These are phyloP conservation scores for Cervus canadensis DNA, from an alignment of 2,113 vertebrate species.

Conservation along the genomic window DNA sequence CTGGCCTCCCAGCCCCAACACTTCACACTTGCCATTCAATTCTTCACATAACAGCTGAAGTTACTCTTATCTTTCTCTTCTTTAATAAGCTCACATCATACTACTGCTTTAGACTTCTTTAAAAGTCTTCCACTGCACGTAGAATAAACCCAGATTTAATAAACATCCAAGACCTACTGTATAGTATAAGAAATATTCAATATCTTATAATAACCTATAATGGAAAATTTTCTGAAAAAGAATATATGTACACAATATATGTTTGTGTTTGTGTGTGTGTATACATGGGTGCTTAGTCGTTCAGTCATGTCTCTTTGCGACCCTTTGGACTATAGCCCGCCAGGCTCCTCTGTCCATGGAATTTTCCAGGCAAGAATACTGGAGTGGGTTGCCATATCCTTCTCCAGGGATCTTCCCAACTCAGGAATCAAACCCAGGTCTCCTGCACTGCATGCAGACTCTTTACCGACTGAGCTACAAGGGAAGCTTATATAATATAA, in stretches of 20 bases:
- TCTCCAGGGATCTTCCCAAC: not conserved
- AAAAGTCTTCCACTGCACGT: not conserved
- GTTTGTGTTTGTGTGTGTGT: not conserved
- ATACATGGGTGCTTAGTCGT: not conserved
- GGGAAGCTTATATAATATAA: not conserved
- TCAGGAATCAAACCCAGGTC: not conserved
- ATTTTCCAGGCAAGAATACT: not conserved
- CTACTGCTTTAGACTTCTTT: not conserved
- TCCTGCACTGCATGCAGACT: not conserved
- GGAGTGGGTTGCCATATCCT: not conserved
- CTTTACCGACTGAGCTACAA: not conserved
- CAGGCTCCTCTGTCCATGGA: not conserved
- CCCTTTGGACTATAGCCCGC: not conserved
- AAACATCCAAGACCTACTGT: not conserved
- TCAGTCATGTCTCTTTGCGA: not conserved
- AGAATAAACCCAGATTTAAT: not conserved
- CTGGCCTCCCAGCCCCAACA: not conserved
- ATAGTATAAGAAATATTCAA: not conserved
- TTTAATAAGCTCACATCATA: not conserved
- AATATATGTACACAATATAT: not conserved
- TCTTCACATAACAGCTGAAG: not conserved
- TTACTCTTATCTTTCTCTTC: not conserved
- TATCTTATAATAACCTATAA: not conserved
- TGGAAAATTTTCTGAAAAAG: not conserved
- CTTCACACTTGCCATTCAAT: not conserved